These are phyloP conservation scores for Hyperoodon ampullatus DNA, from an alignment of 2,113 vertebrate species.

Conservation along the genomic window DNA sequence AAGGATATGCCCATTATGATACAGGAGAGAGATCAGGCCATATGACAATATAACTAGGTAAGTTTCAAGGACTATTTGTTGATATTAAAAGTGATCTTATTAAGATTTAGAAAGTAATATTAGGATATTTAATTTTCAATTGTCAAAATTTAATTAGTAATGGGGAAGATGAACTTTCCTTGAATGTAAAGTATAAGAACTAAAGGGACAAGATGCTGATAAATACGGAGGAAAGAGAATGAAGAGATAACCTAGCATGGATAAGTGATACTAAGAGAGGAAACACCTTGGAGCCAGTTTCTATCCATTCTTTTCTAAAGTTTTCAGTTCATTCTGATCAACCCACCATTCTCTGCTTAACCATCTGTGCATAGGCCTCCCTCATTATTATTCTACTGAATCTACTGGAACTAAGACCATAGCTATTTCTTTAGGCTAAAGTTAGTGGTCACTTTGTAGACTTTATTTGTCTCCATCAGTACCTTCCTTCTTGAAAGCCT, in stretches of 20 bases:
- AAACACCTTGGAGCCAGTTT: neutral
- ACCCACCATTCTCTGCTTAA: neutral
- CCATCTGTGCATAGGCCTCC: too few species aligned
- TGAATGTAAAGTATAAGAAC: neutral
- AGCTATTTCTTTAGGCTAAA: neutral
- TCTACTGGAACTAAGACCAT: neutral
- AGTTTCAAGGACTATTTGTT: neutral
- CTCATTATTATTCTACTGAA: neutral
- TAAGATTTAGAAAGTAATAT: neutral
- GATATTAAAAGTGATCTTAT: neutral
- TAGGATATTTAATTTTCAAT: neutral
- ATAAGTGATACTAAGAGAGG: neutral
- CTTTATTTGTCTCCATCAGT: neutral
- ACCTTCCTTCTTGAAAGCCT: neutral
- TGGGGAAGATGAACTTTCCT: neutral
- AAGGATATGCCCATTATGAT: neutral
- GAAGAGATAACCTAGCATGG: neutral
- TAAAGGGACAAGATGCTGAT: neutral
- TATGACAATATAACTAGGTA: neutral
- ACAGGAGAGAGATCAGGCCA: neutral
- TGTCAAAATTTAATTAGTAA: neutral
- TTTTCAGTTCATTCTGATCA: neutral
- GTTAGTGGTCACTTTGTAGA: neutral
- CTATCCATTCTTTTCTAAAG: neutral
- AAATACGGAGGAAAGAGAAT: neutral